These are phyloP conservation scores for Caenorhabditis wallacei DNA, from an alignment of 2,888 invertebrate genomes.

Conservation along the genomic window DNA sequence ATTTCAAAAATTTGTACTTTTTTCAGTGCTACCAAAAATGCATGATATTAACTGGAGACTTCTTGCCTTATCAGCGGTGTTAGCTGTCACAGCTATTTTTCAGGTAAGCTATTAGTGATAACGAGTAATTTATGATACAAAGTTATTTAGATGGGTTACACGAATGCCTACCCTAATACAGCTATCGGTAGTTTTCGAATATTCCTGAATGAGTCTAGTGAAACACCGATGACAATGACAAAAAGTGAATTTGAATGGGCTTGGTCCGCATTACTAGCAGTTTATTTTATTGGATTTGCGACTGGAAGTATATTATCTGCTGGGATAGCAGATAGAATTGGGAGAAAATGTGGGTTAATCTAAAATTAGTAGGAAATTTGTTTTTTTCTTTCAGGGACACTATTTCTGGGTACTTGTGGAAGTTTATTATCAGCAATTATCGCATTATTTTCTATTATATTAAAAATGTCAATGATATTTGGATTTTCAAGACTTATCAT, in stretches of 20 bases:
- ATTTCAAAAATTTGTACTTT: neutral
- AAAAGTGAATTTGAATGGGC: slow-evolving; percentile 74
- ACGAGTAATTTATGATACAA: neutral
- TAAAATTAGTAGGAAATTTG: too few relatives aligned
- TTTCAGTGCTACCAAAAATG: slow-evolving; percentile 1
- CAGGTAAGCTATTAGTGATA: slow-evolving; percentile 29
- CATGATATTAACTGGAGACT: slow-evolving; percentile 50
- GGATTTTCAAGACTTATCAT: slow-evolving; percentile 74
- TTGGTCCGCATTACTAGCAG: slow-evolving; percentile 78
- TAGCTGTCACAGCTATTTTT: slow-evolving; percentile 61
- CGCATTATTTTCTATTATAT: slow-evolving; percentile 64
- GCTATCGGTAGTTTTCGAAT: slow-evolving; percentile 66
- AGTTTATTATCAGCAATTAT: slow-evolving; percentile 68
- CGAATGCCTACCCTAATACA: slow-evolving; percentile 79
- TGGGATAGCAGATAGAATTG: slow-evolving; percentile 76
- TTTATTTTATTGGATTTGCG: slow-evolving; percentile 78
- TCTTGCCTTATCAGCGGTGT: slow-evolving; percentile 38
- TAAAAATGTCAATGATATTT: slow-evolving; percentile 68
- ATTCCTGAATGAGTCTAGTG: slow-evolving; percentile 50
- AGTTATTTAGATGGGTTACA: slow-evolving; percentile 76
- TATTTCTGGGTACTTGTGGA: slow-evolving; percentile 68
- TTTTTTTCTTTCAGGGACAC: slow-evolving; percentile 59
- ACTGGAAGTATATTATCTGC: slow-evolving; percentile 74
- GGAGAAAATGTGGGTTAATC: slow-evolving; percentile 75
- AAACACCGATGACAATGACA: slow-evolving; percentile 39